A percentile compares a stretch with the other conserved stretches of the same genome.
Conservation (phyloP, 2,888 invertebrate genomes). For the Lissonota sp. region DNA sequence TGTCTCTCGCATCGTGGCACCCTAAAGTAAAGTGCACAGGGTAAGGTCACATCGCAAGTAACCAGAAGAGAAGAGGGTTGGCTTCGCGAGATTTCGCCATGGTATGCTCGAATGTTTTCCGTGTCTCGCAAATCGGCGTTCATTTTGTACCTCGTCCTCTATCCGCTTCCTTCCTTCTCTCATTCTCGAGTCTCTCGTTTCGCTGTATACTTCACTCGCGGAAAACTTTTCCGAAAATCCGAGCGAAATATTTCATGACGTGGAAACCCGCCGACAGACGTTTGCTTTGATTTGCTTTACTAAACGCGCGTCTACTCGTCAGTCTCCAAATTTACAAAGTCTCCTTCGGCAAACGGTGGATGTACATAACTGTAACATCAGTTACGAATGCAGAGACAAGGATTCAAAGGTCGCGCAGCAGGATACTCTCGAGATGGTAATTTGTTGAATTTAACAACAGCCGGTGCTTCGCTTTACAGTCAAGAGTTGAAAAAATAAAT, state of each 20-base stretch:
- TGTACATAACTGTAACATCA: background rate
- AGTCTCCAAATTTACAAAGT: constrained; percentile 30
- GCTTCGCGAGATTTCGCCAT: constrained; percentile 39
- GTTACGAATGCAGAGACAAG: background rate
- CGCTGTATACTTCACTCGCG: background rate
- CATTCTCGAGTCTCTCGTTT: constrained; percentile 3
- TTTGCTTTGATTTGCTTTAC: constrained; percentile 32
- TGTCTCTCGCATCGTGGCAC: no score
- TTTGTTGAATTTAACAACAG: background rate
- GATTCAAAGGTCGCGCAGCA: background rate
- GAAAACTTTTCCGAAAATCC: constrained; percentile 6
- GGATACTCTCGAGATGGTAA: constrained; percentile 1
- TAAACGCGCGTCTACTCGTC: constrained; percentile 6
- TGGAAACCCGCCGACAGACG: constrained; percentile 21
- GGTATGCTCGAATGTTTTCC: constrained; percentile 33
- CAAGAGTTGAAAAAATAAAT: background rate
- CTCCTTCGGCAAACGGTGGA: background rate
- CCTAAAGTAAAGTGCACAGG: constrained; percentile 10
- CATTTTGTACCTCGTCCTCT: constrained; percentile 1
- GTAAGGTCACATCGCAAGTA: constrained; percentile 27
- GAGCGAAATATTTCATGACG: constrained; percentile 26
- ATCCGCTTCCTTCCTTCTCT: constrained; percentile 1
- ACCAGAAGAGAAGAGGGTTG: background rate
- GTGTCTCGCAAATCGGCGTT: background rate
- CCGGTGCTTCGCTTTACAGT: background rate